These are phyloP conservation scores for Oscheius sp. DNA, from an alignment of 2,888 invertebrate genomes.

Conservation along the genomic window DNA sequence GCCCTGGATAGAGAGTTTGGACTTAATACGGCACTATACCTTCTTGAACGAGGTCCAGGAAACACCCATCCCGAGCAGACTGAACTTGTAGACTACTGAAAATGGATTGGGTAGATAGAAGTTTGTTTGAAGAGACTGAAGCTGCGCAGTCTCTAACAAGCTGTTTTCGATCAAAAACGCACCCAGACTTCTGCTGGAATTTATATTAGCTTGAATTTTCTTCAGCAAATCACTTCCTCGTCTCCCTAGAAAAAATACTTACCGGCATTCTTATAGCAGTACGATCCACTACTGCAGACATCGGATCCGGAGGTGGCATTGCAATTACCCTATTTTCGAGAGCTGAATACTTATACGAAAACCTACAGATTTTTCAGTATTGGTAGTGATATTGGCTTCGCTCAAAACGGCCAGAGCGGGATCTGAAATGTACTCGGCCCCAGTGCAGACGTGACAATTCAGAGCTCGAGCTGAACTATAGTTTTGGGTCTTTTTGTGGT, in stretches of 20 bases:
- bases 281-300: not conserved
- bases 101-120: not conserved
- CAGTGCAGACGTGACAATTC: slow-evolving; percentile 13
- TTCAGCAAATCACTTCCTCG: too few relatives aligned
- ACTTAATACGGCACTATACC: not conserved
- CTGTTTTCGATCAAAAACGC: too few relatives aligned
- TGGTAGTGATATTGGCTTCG: not conserved
- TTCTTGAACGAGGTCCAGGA: slow-evolving; percentile 13
- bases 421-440: slow-evolving; percentile 10
- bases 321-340: slow-evolving; percentile 7
- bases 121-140: not conserved
- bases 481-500: not conserved
- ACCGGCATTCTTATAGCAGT: slow-evolving; percentile 18
- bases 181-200: too few relatives aligned
- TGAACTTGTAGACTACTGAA: slow-evolving; percentile 24
- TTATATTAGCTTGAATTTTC: too few relatives aligned
- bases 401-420: not conserved
- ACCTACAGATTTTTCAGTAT: not conserved
- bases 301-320: not conserved
- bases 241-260: not conserved
- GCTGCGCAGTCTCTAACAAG: too few relatives aligned
- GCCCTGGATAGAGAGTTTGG: not conserved
- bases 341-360: not conserved
- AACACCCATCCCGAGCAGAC: slow-evolving; percentile 1
- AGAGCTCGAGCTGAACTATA: not conserved